These are phyloP conservation scores for Pissodes strobi DNA, from an alignment of 1,140 invertebrate genomes.

Conservation along the genomic window DNA sequence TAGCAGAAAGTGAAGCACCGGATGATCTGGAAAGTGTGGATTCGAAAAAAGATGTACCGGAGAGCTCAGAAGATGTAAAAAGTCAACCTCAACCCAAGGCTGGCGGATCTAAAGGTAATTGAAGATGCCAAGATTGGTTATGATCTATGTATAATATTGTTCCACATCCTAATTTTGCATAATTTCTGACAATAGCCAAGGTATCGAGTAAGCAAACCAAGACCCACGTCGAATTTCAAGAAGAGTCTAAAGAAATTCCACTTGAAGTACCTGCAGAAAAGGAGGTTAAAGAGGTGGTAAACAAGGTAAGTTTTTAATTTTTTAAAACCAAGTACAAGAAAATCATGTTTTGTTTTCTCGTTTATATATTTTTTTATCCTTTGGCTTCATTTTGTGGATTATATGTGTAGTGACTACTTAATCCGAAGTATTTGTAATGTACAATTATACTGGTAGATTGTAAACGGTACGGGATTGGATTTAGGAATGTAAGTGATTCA, in stretches of 20 bases:
- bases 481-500: too few species aligned
- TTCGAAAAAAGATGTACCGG: slow-evolving; percentile 8
- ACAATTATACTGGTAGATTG: too few species aligned
- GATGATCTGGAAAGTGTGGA: slow-evolving; percentile 19
- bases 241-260: slow-evolving; percentile 40
- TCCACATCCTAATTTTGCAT: not conserved
- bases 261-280: slow-evolving; percentile 29
- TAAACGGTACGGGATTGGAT: too few species aligned
- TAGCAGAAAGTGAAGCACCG: slow-evolving; percentile 28
- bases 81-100: not conserved
- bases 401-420: too few species aligned
- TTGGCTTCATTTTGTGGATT: too few species aligned
- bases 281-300: slow-evolving; percentile 26
- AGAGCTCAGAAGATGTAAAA: not conserved
- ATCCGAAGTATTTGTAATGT: too few species aligned
- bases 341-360: not conserved
- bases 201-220: slow-evolving; percentile 24
- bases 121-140: not conserved
- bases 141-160: not conserved
- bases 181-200: not conserved
- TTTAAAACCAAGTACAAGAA: not conserved
- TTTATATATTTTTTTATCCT: too few species aligned
- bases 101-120: too few species aligned
- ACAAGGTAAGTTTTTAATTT: slow-evolving; percentile 13
- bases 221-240: slow-evolving; percentile 51